These are phyloP conservation scores for Pteruthius melanotis DNA, from an alignment of 2,113 vertebrate species.

Conservation along the genomic window DNA sequence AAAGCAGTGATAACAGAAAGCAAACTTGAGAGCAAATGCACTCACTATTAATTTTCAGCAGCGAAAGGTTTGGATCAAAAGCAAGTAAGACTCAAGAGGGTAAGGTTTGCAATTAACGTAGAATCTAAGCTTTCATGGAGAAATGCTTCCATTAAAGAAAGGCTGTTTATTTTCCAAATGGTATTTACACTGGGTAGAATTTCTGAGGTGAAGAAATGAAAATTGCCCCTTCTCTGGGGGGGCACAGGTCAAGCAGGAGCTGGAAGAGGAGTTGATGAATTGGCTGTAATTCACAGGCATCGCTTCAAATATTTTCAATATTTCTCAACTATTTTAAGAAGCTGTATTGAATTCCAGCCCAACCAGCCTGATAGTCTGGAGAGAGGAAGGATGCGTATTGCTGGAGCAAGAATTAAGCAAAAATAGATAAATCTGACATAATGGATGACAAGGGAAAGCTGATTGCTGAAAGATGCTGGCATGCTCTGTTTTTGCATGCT, in stretches of 20 bases:
- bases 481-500: conserved; percentile 25
- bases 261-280: not conserved
- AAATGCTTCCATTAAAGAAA: not conserved
- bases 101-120: not conserved
- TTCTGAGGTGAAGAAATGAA: not conserved
- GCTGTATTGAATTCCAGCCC: conserved; percentile 22
- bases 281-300: not conserved
- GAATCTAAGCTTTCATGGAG: not conserved
- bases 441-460: conserved; percentile 41
- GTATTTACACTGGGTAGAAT: not conserved
- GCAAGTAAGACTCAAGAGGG: not conserved
- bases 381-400: not conserved
- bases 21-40: not conserved
- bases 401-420: conserved; percentile 43
- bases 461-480: conserved; percentile 59
- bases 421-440: conserved; percentile 55
- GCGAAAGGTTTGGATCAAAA: not conserved
- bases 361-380: conserved; percentile 7
- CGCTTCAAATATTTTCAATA: not conserved
- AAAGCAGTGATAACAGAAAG: not conserved
- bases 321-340: conserved; percentile 50
- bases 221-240: not conserved
- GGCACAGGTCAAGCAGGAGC: not conserved
- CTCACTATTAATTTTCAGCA: not conserved
- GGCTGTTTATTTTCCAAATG: not conserved